Evolutionary conservation across 1,140 invertebrate genomes (phyloP).

Genomic region (Atopsyche davidsoni): DNA sequence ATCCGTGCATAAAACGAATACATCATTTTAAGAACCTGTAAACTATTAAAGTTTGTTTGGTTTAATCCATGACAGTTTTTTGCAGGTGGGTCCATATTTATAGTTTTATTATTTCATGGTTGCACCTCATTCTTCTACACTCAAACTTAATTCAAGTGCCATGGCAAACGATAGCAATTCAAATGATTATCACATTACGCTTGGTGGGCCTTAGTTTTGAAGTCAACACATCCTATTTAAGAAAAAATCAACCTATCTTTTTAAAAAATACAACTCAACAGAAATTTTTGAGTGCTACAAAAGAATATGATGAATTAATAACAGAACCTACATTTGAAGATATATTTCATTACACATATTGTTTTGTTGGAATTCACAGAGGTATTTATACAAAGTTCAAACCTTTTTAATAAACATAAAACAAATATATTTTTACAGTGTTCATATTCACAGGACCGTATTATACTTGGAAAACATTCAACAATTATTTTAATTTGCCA

Average conservation of each 20-base stretch:
- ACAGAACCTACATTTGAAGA: slow-evolving; percentile 34
- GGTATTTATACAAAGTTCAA: slow-evolving; percentile 29
- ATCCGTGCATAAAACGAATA: not conserved
- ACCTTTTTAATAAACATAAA: not conserved
- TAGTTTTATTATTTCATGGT: slow-evolving; percentile 4
- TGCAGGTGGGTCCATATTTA: slow-evolving; percentile 6
- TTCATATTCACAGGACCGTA: slow-evolving; percentile 36
- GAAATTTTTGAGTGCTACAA: slow-evolving; percentile 20
- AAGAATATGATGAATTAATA: slow-evolving; percentile 6
- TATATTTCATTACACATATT: slow-evolving; percentile 39
- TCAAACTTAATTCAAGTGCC: not conserved
- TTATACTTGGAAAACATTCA: slow-evolving; percentile 40
- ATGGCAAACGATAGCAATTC: slow-evolving; percentile 32
- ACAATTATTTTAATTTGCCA: slow-evolving; percentile 36
- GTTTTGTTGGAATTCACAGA: slow-evolving; percentile 42
- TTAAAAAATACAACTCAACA: not conserved
- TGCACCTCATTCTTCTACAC: slow-evolving; percentile 1
- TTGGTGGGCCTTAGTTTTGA: slow-evolving; percentile 41
- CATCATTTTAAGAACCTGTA: not conserved
- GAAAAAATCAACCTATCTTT: slow-evolving; percentile 9
- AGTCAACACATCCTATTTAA: slow-evolving; percentile 30
- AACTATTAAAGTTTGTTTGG: no score
- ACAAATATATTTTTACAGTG: not conserved
- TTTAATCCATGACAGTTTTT: no score
- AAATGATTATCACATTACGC: slow-evolving; percentile 38